phyloP scores from a whole-genome alignment of 2,113 vertebrate genomes.

The Gasterosteus nipponicus region DNA sequence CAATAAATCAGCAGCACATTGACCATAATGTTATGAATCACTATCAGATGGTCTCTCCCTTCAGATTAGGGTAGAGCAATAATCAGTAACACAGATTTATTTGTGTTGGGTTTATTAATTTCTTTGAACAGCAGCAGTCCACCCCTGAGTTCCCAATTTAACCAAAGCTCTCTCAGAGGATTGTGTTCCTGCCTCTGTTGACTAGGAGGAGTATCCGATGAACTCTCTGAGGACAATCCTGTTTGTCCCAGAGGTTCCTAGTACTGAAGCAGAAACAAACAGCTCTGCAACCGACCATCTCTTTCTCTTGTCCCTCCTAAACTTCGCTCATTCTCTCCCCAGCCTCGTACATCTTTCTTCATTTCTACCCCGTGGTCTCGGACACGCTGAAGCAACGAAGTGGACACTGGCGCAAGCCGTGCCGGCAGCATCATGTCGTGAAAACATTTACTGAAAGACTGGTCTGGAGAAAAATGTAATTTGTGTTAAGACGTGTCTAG shows the following conservation, averaged over 20 bases:
- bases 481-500: not conserved
- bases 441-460: not conserved
- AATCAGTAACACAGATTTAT: not conserved
- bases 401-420: constrained; percentile 52
- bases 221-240: not conserved
- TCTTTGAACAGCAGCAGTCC: not conserved
- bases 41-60: not conserved
- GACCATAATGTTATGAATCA: not conserved
- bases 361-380: not conserved
- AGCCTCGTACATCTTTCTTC: not conserved
- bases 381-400: constrained; percentile 24
- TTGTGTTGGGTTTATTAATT: not conserved
- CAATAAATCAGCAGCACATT: not conserved
- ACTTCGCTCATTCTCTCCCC: not conserved
- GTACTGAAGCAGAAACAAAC: not conserved
- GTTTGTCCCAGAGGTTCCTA: not conserved
- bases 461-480: not conserved
- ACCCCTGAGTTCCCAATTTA: not conserved
- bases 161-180: not conserved
- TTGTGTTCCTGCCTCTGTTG: not conserved
- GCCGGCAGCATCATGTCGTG: not conserved
- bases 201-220: not conserved
- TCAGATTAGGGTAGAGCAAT: not conserved
- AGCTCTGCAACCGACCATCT: not conserved
- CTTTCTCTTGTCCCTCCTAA: not conserved